Conservation (phyloP, 2,888 invertebrate species). For the Chaetogeoica ovagalla region DNA sequence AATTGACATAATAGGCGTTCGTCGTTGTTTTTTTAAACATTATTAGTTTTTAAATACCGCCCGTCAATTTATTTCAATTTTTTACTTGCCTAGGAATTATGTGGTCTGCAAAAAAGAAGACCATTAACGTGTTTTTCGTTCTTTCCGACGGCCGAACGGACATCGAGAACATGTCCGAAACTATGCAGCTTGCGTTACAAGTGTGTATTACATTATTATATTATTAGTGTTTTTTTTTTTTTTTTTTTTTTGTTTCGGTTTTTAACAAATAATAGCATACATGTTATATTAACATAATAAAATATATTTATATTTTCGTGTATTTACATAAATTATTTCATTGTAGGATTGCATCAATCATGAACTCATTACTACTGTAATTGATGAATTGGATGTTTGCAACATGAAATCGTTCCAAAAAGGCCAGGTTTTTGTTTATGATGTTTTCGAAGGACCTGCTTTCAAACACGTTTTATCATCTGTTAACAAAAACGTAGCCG, state of each 20-base stretch:
- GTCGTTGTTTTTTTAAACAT: too few species aligned
- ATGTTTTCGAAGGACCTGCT: conserved; percentile 73
- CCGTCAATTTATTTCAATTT: too few species aligned
- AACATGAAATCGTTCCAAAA: conserved; percentile 64
- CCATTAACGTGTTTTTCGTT: conserved; percentile 31
- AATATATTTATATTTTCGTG: conserved; percentile 55
- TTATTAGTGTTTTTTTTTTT: too few species aligned
- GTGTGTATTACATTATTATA: neutral
- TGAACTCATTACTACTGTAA: conserved; percentile 68
- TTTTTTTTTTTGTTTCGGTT: too few species aligned
- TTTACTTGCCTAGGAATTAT: neutral
- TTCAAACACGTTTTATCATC: conserved; percentile 64
- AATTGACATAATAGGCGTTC: too few species aligned
- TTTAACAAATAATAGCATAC: neutral
- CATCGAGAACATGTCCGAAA: conserved; percentile 35
- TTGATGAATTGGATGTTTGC: conserved; percentile 66
- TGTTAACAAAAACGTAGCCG: conserved; percentile 64
- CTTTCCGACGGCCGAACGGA: conserved; percentile 1
- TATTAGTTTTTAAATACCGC: too few species aligned
- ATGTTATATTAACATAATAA: neutral
- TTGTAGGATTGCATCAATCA: conserved; percentile 66
- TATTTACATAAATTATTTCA: too few species aligned
- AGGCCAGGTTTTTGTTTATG: conserved; percentile 77
- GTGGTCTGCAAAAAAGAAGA: conserved; percentile 29
- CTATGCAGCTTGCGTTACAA: conserved; percentile 42